Base-by-base conservation (phyloP, 2,113 vertebrate species). In the Sapayoa aenigma region DNA sequence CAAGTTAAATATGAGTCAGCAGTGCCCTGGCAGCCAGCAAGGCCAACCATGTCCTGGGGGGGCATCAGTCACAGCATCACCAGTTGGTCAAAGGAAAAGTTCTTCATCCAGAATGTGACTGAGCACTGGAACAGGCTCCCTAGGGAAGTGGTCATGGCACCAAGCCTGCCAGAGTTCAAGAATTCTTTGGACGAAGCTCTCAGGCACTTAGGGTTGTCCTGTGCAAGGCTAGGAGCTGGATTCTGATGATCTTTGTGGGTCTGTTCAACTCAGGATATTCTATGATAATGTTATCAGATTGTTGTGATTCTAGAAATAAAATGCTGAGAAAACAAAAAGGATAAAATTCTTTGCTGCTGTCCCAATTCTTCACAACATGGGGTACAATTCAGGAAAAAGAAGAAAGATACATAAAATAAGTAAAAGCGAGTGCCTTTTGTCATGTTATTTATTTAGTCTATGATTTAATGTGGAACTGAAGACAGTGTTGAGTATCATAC, bases 341-440 rank as follows among this genome's bases (percentile, higher is more conserved):
- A 7, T 66, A 31, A 53, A 87, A 55, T 53, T 82, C 14, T 67
- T 58, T 58, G 23, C 9, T 72, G 3, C 8, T 50, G 5, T 78
- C 46, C 22, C 25, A 69, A 1, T 86, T 72, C 35, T 84, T 73
- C 31, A 42, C 9, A 33, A 28, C 12, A 7, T 23, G 25, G 23
- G 10, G 6, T 5, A 39, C 27, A 72, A 58, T 35, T 22, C 11
- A 74, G 49, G 18, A 74, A 25, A 39, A 88, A 24, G 14, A 76
- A 55, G 49, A 55, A 63, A 60, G 7, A 24, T 0, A 0, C 0
- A 1, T 41, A 52, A 3, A 23, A 72, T 49, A 83, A 66, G 23
- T 30, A 62, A 46, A 77, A 42, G 18, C 53, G 20, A 50, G 14
- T 53, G 62, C 3, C 4, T 67, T 60, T 81, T 28, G 41, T 63